Percentiles rank a stretch among this genome's conserved stretches.
Evolutionary conservation across 2,797 vertebrate species (phyloP).

Genomic region (Cryptoblepharus egeriae): DNA sequence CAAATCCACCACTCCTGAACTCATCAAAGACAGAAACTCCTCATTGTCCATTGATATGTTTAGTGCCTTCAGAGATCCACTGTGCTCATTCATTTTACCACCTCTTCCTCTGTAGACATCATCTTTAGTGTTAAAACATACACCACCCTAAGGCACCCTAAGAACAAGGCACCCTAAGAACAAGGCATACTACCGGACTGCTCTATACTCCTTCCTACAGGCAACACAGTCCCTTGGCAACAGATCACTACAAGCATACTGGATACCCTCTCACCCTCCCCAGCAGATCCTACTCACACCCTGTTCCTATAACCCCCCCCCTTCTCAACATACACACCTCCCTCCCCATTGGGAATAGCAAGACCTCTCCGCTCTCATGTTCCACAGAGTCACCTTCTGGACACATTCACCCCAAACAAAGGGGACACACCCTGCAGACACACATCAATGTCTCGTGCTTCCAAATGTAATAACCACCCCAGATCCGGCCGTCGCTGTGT

Average conservation of each 20-base stretch:
- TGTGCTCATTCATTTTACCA: not conserved
- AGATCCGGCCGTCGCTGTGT: too few species aligned
- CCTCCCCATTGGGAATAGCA: not conserved
- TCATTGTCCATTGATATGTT: not conserved
- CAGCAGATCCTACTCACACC: not conserved
- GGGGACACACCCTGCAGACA: constrained; percentile 35
- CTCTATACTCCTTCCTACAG: too few species aligned
- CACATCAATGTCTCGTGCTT: not conserved
- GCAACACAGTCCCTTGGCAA: not conserved
- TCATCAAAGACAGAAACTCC: not conserved
- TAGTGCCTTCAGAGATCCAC: not conserved
- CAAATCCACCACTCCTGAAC: too few species aligned
- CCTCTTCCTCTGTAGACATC: not conserved
- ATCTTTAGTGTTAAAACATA: too few species aligned
- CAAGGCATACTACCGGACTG: not conserved
- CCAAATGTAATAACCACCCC: too few species aligned
- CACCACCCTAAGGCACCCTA: too few species aligned
- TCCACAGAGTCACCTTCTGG: too few species aligned
- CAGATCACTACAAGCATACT: too few species aligned
- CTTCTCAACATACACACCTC: not conserved
- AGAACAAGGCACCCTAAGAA: not conserved
- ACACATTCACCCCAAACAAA: constrained; percentile 26
- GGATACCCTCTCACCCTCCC: fast-evolving
- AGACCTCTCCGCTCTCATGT: not conserved
- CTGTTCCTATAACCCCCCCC: not conserved